Conservation (phyloP, 2,888 invertebrate genomes). For the Oscheius sp. region DNA sequence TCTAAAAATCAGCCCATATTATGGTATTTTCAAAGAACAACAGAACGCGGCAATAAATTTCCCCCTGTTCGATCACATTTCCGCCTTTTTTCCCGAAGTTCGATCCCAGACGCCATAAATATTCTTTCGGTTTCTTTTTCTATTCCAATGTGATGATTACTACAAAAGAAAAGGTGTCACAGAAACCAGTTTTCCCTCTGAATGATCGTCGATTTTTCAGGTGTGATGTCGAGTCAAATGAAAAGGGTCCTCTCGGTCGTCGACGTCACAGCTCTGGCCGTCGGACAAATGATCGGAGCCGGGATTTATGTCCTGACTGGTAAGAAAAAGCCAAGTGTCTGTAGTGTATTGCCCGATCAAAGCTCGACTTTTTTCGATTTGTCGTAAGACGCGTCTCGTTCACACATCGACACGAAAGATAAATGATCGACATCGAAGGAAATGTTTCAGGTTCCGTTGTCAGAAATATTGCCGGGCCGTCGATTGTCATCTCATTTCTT, state of each 20-base stretch:
- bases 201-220: too few relatives aligned
- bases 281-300: constrained; percentile 58
- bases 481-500: constrained; percentile 83
- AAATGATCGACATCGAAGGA: background rate
- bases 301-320: constrained; percentile 55
- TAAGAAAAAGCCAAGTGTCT: background rate
- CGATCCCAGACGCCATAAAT: background rate
- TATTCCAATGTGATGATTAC: background rate
- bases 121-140: background rate
- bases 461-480: constrained; percentile 87
- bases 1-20: too few relatives aligned
- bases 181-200: background rate
- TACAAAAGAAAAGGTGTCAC: background rate
- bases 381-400: background rate
- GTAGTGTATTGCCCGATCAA: too few relatives aligned
- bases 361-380: too few relatives aligned
- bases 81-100: background rate
- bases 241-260: constrained; percentile 44
- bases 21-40: too few relatives aligned
- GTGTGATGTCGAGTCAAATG: constrained; percentile 43
- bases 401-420: background rate
- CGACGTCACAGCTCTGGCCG: constrained; percentile 50
- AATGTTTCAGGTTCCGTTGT: constrained; percentile 82
- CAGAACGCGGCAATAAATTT: too few relatives aligned
- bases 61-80: background rate